Evolutionary conservation across 2,113 vertebrate species (phyloP), one percentile per base, ranked within the genome.

Genomic region (Sphaerodactylus townsendi): DNA sequence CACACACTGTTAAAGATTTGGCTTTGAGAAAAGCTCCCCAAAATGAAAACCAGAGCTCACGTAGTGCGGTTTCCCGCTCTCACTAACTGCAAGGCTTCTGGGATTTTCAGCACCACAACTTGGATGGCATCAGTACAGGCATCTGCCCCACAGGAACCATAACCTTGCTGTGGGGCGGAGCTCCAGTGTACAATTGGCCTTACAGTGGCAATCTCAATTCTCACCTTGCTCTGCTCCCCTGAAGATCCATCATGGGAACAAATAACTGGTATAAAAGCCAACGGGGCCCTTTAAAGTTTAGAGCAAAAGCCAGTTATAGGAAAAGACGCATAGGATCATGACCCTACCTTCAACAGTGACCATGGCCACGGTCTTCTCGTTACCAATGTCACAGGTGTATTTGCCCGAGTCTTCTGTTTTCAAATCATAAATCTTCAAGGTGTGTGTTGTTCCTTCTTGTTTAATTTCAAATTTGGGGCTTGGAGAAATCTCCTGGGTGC

Each of bases 341-440:
- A 25, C 37, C 48, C 35, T 84, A 97, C 96, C 96, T 97, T 96
- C 96, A 19, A 98, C 93, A 7, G 92, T 95, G 76, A 98, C 59
- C 14, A 92, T 91, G n/a, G 96, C 96, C 56, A 94, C 90, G 1
- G 89, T 96, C 89, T 95, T 95, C 78, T 94, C 94, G 1, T 96
- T 95, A 50, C 96, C 96, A 2, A 95, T 94, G 64, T 97, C 95
- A 53, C 96, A 97, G 19, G 86, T 94, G 81, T 97, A 97, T 85
- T 97, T 96, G 10, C 96, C 97, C 19, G 93, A 93, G 59, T 97
- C 96, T 81, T 94, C 96, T 21, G 89, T 77, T 30, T 91, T 94
- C 46, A 96, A 69, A 66, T 93, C 89, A 90, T 94, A 62, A 90
- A 98, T 93, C 50, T 95, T 89, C 85, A 97, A 91, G 37, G 70